Evolutionary conservation across 2,113 vertebrate species (phyloP).

Genomic region (Meles meles): DNA sequence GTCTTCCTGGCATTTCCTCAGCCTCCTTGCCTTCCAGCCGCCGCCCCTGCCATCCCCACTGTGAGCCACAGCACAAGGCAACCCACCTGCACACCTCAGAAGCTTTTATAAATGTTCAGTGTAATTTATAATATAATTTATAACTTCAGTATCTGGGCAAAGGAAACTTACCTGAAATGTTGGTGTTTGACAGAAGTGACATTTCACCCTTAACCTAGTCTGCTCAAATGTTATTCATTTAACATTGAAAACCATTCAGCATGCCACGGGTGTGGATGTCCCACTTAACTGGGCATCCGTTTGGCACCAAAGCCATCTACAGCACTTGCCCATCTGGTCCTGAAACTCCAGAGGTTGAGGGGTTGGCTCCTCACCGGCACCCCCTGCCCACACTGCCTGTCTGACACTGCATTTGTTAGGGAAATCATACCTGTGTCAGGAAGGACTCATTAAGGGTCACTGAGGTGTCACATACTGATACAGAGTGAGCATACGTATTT

Average conservation of each 20-base stretch:
- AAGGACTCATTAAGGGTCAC: neutral
- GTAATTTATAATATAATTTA: no score
- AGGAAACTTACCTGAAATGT: neutral
- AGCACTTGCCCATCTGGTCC: fast-evolving
- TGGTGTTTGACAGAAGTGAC: neutral
- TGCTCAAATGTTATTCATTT: neutral
- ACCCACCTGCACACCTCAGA: neutral
- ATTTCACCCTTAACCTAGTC: neutral
- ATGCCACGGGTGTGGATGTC: neutral
- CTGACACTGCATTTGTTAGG: no score
- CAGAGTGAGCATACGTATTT: fast-evolving
- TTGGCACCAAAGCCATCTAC: neutral
- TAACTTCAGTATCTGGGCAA: neutral
- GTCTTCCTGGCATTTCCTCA: neutral
- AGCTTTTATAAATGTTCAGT: neutral
- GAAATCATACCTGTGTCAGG: neutral
- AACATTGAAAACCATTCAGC: fast-evolving
- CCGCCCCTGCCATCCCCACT: neutral
- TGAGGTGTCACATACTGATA: no score
- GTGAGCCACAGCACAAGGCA: neutral
- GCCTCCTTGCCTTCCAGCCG: neutral
- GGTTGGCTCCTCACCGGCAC: neutral
- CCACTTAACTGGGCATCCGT: fast-evolving
- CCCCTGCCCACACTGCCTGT: neutral
- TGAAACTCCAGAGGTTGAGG: neutral